phyloP scores from a whole-genome alignment of 2,888 invertebrate species.

The Dasypolia templi region DNA sequence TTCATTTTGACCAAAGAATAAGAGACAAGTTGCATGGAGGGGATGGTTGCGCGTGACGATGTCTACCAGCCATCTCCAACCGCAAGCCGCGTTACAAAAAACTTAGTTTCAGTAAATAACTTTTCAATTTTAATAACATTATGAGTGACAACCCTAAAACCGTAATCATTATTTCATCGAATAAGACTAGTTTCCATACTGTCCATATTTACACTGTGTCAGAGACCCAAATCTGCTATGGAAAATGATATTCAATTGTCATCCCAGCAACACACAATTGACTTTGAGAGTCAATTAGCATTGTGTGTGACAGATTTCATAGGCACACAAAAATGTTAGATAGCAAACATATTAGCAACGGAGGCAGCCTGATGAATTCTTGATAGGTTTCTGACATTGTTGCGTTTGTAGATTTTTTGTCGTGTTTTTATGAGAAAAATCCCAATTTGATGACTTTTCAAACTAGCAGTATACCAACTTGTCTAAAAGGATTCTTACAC shows the following conservation, averaged over 20 bases:
- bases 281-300: slow-evolving; percentile 12
- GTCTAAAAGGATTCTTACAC: not conserved
- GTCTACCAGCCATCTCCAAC: too few relatives aligned
- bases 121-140: too few relatives aligned
- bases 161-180: too few relatives aligned
- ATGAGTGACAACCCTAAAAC: too few relatives aligned
- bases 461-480: not conserved
- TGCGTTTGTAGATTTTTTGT: not conserved
- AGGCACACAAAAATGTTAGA: slow-evolving; percentile 1
- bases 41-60: too few relatives aligned
- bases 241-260: not conserved
- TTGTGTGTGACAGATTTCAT: slow-evolving; percentile 6
- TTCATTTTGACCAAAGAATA: too few relatives aligned
- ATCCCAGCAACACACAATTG: not conserved
- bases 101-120: too few relatives aligned
- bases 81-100: too few relatives aligned
- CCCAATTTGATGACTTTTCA: not conserved
- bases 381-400: slow-evolving; percentile 1
- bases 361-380: not conserved
- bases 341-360: not conserved
- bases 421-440: not conserved
- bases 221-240: not conserved
- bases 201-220: too few relatives aligned
- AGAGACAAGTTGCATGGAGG: too few relatives aligned
- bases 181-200: too few relatives aligned